Base-by-base conservation (phyloP, 2,888 invertebrate genomes). In the Plagodis dolabraria region DNA sequence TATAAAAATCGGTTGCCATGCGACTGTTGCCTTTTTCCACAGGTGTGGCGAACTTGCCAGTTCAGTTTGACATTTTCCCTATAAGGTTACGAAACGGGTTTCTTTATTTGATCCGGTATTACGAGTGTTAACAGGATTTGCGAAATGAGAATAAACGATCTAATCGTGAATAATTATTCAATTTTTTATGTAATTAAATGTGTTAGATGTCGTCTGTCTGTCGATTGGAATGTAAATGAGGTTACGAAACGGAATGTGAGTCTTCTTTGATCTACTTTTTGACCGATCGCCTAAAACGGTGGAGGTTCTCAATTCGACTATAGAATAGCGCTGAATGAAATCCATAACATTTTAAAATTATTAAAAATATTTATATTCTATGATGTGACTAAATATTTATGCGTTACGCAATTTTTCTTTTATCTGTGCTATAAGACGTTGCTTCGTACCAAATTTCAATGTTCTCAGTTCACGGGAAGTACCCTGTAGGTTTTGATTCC, bases 61-160 rank as follows among this genome's bases (percentile, higher is more conserved):
- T 51, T 44, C 43, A 11, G 49, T 36, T 51, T 64, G 57, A 64
- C 60, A 60, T 64, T 60, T 60, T 57, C 47, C 47, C 35, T 33
- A 53, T 60, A 56, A 64, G 58, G 64, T 58, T 53, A 50, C 47
- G 0, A 38, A 58, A 64, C 64, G 44, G 53, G 61, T 49, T 56
- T 38, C 49, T 58, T 47, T 45, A 48, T 55, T 33, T 12, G 40
- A 38, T 49, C 46, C 44, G 11, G 46, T 51, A n/a, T 10, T 10
- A 47, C 42, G 42, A 46, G 12, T 52, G 46, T 34, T 10, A 52
- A 54, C 53, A 59, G 50, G 50, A 49, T 50, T 33, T 46, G n/a
- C 22, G 33, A 35, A 8, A 5, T 47, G 33, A 34, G 44, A 36
- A 36, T 44, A 38, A 45, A 43, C 11, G 34, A 4, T 47, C n/a